These are phyloP conservation scores for Haliaeetus leucogaster DNA, from an alignment of 2,113 vertebrate species.

Conservation along the genomic window DNA sequence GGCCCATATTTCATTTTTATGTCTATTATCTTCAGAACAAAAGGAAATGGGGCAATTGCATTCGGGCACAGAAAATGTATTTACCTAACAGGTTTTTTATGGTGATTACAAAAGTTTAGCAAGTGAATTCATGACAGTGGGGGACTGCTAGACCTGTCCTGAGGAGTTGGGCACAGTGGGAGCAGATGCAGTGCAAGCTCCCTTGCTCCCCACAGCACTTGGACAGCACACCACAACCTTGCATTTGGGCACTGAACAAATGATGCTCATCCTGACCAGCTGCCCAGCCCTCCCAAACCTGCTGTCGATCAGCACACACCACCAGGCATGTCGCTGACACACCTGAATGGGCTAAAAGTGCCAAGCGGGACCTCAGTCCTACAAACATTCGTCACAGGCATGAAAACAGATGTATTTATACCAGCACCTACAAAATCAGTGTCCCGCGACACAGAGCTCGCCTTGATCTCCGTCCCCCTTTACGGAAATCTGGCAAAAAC, in stretches of 20 bases:
- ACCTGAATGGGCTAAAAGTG: neutral
- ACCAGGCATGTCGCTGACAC: neutral
- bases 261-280: neutral
- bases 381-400: neutral
- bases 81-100: neutral
- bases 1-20: neutral
- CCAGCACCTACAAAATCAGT: neutral
- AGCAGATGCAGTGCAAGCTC: neutral
- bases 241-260: neutral
- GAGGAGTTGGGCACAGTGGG: neutral
- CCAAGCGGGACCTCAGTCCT: neutral
- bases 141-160: neutral
- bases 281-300: neutral
- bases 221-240: neutral
- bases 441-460: neutral
- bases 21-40: conserved; percentile 17
- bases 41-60: neutral
- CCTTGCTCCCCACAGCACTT: neutral
- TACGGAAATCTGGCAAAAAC: neutral
- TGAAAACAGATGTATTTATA: neutral
- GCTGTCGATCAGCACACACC: neutral
- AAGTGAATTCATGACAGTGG: neutral
- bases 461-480: neutral
- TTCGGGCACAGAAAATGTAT: neutral
- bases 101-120: neutral